phyloP scores from a whole-genome alignment of 2,888 invertebrate genomes.

The Achlya flavicornis region DNA sequence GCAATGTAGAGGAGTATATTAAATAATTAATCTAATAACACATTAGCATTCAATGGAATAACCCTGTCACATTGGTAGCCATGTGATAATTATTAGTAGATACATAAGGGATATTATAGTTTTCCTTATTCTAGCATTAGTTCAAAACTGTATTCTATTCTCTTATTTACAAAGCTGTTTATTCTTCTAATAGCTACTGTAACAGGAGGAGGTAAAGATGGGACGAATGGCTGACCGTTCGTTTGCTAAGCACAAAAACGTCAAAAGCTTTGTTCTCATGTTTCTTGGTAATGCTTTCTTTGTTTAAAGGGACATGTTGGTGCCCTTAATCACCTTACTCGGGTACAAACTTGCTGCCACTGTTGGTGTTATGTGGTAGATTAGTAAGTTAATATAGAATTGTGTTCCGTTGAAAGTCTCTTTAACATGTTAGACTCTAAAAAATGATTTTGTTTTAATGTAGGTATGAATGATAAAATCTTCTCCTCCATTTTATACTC shows the following conservation, averaged over 20 bases:
- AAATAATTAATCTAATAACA: too few relatives aligned
- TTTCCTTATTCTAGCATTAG: background rate
- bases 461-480: too few relatives aligned
- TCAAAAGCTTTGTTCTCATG: conserved; percentile 10
- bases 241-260: conserved; percentile 10
- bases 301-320: conserved; percentile 4
- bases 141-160: conserved; percentile 1
- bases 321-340: background rate
- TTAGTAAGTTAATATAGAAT: background rate
- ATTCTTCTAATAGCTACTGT: conserved; percentile 1
- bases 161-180: background rate
- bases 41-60: background rate
- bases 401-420: too few relatives aligned
- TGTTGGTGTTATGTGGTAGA: background rate
- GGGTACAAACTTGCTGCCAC: background rate
- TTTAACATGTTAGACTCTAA: too few relatives aligned
- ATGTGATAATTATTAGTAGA: background rate
- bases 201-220: background rate
- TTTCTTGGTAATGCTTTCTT: conserved; percentile 11
- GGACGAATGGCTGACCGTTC: background rate
- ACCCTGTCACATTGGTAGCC: background rate
- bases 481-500: too few relatives aligned
- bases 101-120: background rate
- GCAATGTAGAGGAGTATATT: too few relatives aligned
- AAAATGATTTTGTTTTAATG: too few relatives aligned